phyloP scores from a whole-genome alignment of 2,113 vertebrate species.

The Turnix velox region DNA sequence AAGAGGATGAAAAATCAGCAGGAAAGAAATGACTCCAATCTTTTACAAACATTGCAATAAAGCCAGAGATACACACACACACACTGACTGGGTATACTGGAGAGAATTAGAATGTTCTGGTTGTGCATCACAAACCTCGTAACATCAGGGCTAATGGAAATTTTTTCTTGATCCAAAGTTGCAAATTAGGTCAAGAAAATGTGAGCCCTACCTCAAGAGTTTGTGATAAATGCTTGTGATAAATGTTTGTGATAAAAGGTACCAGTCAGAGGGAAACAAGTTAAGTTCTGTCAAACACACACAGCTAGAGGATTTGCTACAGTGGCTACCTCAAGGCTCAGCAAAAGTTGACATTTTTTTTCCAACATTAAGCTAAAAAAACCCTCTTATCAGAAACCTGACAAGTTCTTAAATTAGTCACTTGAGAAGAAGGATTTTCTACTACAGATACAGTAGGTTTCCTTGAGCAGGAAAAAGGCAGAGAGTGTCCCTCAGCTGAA shows the following conservation, averaged over 20 bases:
- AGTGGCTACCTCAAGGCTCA: neutral
- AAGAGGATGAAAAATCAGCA: slow-evolving; percentile 64
- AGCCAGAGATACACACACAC: neutral
- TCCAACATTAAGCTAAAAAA: neutral
- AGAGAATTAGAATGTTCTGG: slow-evolving; percentile 25
- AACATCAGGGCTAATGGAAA: slow-evolving; percentile 28
- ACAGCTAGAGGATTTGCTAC: neutral
- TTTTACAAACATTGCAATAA: slow-evolving; percentile 55
- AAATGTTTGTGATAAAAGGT: too few relatives aligned
- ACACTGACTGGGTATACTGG: slow-evolving; percentile 22
- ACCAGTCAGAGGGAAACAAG: neutral
- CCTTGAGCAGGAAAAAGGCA: neutral
- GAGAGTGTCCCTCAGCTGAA: neutral
- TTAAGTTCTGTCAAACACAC: neutral
- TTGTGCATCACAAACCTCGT: neutral
- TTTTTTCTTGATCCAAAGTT: slow-evolving; percentile 1
- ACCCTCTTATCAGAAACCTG: neutral
- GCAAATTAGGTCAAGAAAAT: slow-evolving; percentile 39
- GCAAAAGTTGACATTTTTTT: neutral
- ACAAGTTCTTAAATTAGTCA: neutral
- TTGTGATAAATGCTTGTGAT: neutral
- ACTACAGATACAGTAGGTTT: neutral
- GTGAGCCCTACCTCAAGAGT: neutral
- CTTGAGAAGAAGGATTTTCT: slow-evolving; percentile 2
- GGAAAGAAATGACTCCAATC: slow-evolving; percentile 50